phyloP scores from a whole-genome alignment of 1,140 invertebrate species.

The Drosophila mayri region DNA sequence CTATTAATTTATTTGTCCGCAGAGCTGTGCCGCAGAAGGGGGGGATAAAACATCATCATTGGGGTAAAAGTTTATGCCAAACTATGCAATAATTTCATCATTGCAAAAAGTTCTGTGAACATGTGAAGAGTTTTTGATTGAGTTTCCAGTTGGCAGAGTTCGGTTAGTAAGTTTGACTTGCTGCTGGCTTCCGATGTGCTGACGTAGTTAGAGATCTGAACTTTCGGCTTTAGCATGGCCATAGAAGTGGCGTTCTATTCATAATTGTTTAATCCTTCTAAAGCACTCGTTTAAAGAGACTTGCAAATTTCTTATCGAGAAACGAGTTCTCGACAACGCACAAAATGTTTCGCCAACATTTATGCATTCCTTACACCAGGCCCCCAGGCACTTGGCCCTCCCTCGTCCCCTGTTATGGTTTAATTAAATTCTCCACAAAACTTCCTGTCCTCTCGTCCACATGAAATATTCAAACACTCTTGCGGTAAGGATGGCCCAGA shows the following conservation, averaged over 20 bases:
- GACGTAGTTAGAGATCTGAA: slow-evolving; percentile 13
- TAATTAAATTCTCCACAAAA: slow-evolving; percentile 51
- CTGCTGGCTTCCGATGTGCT: slow-evolving; percentile 12
- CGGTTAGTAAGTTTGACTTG: slow-evolving; percentile 37
- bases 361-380: slow-evolving; percentile 33
- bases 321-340: slow-evolving; percentile 1
- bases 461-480: slow-evolving; percentile 48
- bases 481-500: slow-evolving; percentile 40
- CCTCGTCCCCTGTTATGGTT: slow-evolving; percentile 28
- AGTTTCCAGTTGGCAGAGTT: slow-evolving; percentile 58
- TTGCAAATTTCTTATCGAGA: not conserved
- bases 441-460: slow-evolving; percentile 27
- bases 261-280: not conserved
- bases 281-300: not conserved
- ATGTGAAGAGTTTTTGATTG: slow-evolving; percentile 77
- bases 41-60: not conserved
- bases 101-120: slow-evolving; percentile 59
- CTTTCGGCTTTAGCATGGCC: slow-evolving; percentile 16
- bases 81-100: slow-evolving; percentile 72
- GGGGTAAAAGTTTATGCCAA: slow-evolving; percentile 36
- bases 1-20: slow-evolving; percentile 39
- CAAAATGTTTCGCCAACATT: slow-evolving; percentile 18
- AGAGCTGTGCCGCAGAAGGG: not conserved
- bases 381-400: slow-evolving; percentile 13
- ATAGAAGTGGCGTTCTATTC: not conserved